Evolutionary conservation across 53 echinoderm and acorn worm species (phyloP).

Genomic region (Luidia sarsii): DNA sequence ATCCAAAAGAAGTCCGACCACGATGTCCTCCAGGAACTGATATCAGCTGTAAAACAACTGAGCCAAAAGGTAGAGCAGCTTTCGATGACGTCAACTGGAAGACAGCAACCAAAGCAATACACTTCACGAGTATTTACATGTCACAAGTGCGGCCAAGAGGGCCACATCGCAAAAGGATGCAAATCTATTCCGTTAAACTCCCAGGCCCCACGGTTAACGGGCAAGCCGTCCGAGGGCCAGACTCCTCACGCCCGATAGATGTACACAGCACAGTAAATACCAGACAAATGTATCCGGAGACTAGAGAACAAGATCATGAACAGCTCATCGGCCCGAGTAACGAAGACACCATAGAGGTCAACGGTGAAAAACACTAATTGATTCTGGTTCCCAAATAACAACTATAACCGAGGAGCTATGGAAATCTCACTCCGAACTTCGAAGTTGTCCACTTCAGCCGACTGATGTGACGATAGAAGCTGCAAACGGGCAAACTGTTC

Average conservation of each 20-base stretch:
- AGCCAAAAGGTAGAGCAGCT: conserved; percentile 2
- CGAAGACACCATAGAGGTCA: not conserved
- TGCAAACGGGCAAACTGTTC: conserved; percentile 11
- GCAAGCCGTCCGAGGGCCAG: conserved; percentile 13
- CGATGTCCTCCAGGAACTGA: not conserved
- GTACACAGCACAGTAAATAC: not conserved
- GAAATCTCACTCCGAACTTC: conserved; percentile 5
- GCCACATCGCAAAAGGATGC: conserved; percentile 18
- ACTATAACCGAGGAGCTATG: conserved; percentile 7
- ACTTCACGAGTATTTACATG: not conserved
- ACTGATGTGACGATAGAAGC: not conserved
- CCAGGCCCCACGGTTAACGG: conserved; percentile 21
- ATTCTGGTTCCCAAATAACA: conserved; percentile 43
- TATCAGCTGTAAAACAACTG: not conserved
- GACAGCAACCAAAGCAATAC: not conserved
- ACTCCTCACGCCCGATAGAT: not conserved
- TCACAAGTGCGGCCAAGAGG: conserved; percentile 7
- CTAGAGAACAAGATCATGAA: not conserved
- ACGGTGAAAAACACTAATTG: not conserved
- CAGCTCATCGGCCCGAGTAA: not conserved
- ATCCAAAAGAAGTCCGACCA: not conserved
- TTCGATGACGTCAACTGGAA: not conserved
- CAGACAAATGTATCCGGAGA: not conserved
- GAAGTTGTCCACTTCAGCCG: not conserved
- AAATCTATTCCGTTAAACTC: conserved; percentile 6